Conservation (phyloP, 2,888 invertebrate genomes). For the Cacoxenus indagator region DNA sequence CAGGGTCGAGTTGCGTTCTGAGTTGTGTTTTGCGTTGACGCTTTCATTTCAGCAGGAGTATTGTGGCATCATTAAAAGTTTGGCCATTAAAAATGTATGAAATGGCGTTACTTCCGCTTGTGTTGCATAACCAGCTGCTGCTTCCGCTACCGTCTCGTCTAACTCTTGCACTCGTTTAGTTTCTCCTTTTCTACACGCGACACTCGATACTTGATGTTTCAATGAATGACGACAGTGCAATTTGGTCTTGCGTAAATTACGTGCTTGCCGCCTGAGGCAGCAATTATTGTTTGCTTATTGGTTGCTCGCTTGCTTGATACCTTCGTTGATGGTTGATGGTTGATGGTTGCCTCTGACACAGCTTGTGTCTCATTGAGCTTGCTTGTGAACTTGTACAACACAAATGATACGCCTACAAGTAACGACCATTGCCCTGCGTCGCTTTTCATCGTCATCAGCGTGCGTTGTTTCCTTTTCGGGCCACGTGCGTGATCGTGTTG, state of each 20-base stretch:
- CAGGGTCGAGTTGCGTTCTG: not conserved
- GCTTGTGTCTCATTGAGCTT: not conserved
- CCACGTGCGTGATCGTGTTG: conserved; percentile 9
- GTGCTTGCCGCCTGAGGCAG: not conserved
- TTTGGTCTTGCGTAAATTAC: not conserved
- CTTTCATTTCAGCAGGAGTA: conserved; percentile 43
- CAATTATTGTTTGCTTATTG: not conserved
- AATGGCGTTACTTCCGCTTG: conserved; percentile 7
- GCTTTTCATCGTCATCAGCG: not conserved
- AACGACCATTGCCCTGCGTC: not conserved
- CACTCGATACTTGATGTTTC: not conserved
- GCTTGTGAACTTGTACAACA: too few relatives aligned
- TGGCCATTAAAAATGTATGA: conserved; percentile 21
- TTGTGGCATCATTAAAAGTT: conserved; percentile 35
- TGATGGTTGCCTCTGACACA: not conserved
- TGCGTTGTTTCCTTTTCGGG: not conserved
- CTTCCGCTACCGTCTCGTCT: not conserved
- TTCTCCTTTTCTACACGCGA: not conserved
- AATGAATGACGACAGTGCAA: not conserved
- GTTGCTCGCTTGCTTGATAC: not conserved
- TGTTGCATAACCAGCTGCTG: not conserved
- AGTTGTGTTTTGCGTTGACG: not conserved
- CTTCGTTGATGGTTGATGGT: not conserved
- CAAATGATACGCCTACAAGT: not conserved
- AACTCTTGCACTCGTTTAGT: not conserved